These are phyloP conservation scores for Halisarca cf. caerulea DNA, from an alignment of 37 sponge, comb jelly and placozoan species.

Conservation along the genomic window DNA sequence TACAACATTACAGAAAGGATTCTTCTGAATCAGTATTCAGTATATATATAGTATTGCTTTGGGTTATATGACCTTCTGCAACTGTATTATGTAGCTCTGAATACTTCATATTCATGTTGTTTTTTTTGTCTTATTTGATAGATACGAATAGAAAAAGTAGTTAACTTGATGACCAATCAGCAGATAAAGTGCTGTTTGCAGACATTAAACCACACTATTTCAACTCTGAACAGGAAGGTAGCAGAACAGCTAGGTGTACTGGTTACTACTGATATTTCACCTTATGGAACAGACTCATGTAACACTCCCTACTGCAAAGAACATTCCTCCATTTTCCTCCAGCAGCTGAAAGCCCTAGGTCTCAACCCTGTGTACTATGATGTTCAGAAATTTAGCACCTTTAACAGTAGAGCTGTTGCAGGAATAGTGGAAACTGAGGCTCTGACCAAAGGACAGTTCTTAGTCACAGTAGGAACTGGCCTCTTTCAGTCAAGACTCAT, in stretches of 20 bases:
- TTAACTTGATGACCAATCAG: neutral
- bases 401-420: neutral
- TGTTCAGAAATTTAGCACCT: neutral
- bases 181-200: neutral
- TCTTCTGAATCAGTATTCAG: too few relatives aligned
- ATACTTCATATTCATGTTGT: neutral
- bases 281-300: constrained; percentile 22
- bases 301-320: neutral
- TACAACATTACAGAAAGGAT: too few relatives aligned
- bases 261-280: constrained; percentile 8
- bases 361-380: neutral
- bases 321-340: neutral
- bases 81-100: too few relatives aligned
- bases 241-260: neutral
- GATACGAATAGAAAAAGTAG: constrained; percentile 2
- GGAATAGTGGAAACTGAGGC: constrained; percentile 6
- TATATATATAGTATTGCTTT: too few relatives aligned
- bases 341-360: neutral
- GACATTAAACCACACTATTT: neutral
- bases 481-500: neutral
- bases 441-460: neutral
- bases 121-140: neutral
- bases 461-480: neutral
- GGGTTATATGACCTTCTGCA: too few relatives aligned
- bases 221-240: neutral